Conservation (phyloP, 2,888 invertebrate species). For the Rutpela maculata region DNA sequence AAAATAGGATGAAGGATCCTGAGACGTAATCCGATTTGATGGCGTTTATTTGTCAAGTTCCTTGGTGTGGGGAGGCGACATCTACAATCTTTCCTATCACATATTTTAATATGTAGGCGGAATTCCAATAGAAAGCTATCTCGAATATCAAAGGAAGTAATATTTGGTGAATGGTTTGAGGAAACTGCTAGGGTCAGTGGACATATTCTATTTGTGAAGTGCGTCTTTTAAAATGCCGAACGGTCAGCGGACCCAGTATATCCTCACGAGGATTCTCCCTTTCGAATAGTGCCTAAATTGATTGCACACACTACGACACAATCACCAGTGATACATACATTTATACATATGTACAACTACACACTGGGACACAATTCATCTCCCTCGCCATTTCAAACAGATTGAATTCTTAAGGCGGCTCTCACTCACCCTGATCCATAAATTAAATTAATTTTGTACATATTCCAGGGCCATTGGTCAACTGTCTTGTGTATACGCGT, state of each 20-base stretch:
- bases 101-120: slow-evolving; percentile 47
- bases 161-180: slow-evolving; percentile 71
- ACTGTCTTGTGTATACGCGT: not conserved
- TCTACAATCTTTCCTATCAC: slow-evolving; percentile 30
- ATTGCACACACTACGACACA: slow-evolving; percentile 73
- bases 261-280: slow-evolving; percentile 68
- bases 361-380: slow-evolving; percentile 36
- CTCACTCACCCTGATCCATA: slow-evolving; percentile 50
- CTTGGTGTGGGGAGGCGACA: slow-evolving; percentile 19
- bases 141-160: slow-evolving; percentile 74
- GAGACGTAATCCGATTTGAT: slow-evolving; percentile 61
- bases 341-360: slow-evolving; percentile 61
- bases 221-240: slow-evolving; percentile 71
- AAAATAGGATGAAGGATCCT: slow-evolving; percentile 42
- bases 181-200: slow-evolving; percentile 65
- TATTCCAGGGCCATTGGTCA: not conserved
- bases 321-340: slow-evolving; percentile 68
- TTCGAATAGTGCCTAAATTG: slow-evolving; percentile 72
- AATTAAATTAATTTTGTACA: slow-evolving; percentile 48
- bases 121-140: slow-evolving; percentile 70
- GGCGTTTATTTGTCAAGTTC: slow-evolving; percentile 58
- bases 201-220: slow-evolving; percentile 72
- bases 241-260: slow-evolving; percentile 69
- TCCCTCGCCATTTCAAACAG: slow-evolving; percentile 50
- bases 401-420: slow-evolving; percentile 52